Conservation (phyloP, 2,797 vertebrate species). For the Anabacerthia variegaticeps region DNA sequence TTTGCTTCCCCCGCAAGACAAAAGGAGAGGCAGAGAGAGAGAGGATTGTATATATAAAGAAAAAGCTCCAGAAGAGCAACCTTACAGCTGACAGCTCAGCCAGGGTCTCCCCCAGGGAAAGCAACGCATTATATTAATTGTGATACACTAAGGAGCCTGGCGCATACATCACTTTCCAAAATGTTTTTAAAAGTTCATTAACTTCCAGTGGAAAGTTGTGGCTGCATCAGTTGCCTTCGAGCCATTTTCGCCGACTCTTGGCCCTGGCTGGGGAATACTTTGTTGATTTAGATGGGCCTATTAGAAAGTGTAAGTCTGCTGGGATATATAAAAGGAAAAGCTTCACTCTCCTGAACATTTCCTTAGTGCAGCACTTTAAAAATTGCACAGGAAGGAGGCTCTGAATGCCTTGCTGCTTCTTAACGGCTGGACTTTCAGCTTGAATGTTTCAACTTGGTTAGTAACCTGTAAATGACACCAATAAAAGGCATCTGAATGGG, state of each 20-base stretch:
- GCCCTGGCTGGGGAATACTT: constrained; percentile 53
- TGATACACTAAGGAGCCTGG: constrained; percentile 11
- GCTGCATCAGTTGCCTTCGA: constrained; percentile 34
- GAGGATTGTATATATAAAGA: neutral
- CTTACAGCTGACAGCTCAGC: constrained; percentile 44
- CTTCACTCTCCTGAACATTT: constrained; percentile 53
- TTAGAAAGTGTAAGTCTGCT: constrained; percentile 56
- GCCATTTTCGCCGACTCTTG: constrained; percentile 35
- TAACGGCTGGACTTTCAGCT: constrained; percentile 63
- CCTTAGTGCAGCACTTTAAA: constrained; percentile 59
- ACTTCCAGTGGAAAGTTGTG: constrained; percentile 59
- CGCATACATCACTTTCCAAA: constrained; percentile 27
- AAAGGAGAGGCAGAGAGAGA: neutral
- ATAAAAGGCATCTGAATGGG: constrained; percentile 16
- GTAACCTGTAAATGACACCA: constrained; percentile 70
- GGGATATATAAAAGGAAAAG: constrained; percentile 62
- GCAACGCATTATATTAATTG: neutral
- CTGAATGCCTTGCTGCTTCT: constrained; percentile 45
- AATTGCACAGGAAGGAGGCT: constrained; percentile 37
- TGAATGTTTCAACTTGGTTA: constrained; percentile 67
- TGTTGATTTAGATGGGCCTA: constrained; percentile 66
- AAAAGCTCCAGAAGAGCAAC: constrained; percentile 34
- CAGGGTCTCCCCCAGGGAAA: neutral
- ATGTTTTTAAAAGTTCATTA: constrained; percentile 70
- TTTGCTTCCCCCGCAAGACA: neutral